phyloP scores from a whole-genome alignment of 2,797 vertebrate species.

The Cetoscarus ocellatus region DNA sequence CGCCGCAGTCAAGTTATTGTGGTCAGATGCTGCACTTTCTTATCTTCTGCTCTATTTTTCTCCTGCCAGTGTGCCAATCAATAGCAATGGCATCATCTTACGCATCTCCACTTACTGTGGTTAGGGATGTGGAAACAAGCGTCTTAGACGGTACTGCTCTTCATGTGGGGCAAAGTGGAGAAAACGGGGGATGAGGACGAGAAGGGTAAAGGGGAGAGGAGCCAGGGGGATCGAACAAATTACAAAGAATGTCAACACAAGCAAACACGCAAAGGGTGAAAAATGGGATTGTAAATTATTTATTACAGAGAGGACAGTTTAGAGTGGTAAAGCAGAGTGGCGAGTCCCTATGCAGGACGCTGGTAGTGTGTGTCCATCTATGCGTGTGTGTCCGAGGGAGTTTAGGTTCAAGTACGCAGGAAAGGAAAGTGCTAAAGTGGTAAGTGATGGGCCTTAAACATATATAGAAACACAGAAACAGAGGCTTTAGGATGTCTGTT shows the following conservation, averaged over 20 bases:
- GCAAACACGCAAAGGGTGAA: constrained; percentile 61
- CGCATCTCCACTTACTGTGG: constrained; percentile 68
- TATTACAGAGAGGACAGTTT: constrained; percentile 52
- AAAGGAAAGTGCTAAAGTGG: constrained; percentile 24
- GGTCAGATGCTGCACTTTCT: constrained; percentile 52
- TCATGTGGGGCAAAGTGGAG: constrained; percentile 40
- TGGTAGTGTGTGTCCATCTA: constrained; percentile 20
- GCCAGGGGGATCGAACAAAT: constrained; percentile 65
- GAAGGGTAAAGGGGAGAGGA: constrained; percentile 14
- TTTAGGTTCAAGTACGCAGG: constrained; percentile 19
- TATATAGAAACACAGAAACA: constrained; percentile 29
- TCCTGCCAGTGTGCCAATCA: constrained; percentile 56
- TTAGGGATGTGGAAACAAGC: constrained; percentile 64
- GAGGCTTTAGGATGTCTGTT: constrained; percentile 8
- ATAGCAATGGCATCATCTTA: constrained; percentile 68
- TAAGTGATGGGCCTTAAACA: constrained; percentile 25
- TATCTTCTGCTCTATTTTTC: constrained; percentile 65
- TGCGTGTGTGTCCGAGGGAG: constrained; percentile 7
- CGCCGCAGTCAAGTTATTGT: constrained; percentile 56
- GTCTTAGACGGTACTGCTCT: constrained; percentile 58
- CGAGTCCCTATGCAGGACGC: constrained; percentile 27
- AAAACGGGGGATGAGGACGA: constrained; percentile 25
- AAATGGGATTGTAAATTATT: constrained; percentile 77
- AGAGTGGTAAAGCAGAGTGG: constrained; percentile 25
- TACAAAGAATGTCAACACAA: constrained; percentile 76